Percentiles rank a stretch among this genome's conserved stretches.
Evolutionary conservation across 2,888 invertebrate species (phyloP).

Genomic region (Drosophila formosana): DNA sequence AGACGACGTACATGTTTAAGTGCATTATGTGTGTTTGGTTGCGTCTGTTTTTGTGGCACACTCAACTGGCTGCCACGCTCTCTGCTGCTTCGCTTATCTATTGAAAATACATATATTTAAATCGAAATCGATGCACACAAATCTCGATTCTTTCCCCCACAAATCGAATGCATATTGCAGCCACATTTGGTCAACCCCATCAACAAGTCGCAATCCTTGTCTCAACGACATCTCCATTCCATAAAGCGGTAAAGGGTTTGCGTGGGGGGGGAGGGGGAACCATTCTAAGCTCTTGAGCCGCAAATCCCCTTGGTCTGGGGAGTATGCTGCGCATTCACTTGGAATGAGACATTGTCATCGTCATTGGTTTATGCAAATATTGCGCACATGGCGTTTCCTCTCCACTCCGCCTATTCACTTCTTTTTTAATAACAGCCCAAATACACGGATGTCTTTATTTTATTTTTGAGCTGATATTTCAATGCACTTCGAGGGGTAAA

Average conservation of each 20-base stretch:
- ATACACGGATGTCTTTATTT: neutral
- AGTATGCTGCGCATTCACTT: slow-evolving; percentile 49
- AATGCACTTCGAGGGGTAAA: slow-evolving; percentile 1
- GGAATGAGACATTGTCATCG: slow-evolving; percentile 54
- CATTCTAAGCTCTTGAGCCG: slow-evolving; percentile 63
- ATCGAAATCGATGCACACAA: slow-evolving; percentile 61
- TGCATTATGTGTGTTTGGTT: slow-evolving; percentile 56
- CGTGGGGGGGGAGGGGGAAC: neutral
- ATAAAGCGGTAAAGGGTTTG: neutral
- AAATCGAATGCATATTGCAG: slow-evolving; percentile 20
- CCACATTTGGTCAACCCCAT: slow-evolving; percentile 63
- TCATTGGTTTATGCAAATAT: slow-evolving; percentile 72
- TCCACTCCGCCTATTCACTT: slow-evolving; percentile 1
- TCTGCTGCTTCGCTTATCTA: slow-evolving; percentile 36
- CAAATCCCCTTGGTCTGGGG: slow-evolving; percentile 60
- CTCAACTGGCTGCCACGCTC: neutral
- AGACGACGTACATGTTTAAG: slow-evolving; percentile 43
- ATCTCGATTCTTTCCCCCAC: slow-evolving; percentile 1
- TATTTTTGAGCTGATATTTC: neutral
- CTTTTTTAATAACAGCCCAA: slow-evolving; percentile 30
- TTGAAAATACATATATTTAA: slow-evolving; percentile 71
- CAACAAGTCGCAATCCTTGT: slow-evolving; percentile 65
- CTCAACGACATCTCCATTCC: neutral
- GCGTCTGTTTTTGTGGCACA: slow-evolving; percentile 31
- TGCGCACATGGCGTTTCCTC: slow-evolving; percentile 49